Evolutionary conservation across 2,797 vertebrate genomes (phyloP).

Genomic region (Smutsia gigantea): DNA sequence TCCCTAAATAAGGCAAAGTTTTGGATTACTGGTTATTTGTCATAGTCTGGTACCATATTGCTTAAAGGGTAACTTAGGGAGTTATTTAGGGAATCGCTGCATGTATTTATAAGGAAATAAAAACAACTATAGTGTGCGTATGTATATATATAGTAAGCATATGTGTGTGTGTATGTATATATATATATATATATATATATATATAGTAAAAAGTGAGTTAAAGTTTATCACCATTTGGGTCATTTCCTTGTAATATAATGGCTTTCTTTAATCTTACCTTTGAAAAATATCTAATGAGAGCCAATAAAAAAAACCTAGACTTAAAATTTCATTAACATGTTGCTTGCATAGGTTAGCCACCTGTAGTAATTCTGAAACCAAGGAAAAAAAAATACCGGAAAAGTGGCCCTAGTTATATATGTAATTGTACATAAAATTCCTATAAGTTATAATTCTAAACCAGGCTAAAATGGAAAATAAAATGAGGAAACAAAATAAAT

Average conservation of each 20-base stretch:
- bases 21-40: neutral
- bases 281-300: neutral
- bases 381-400: neutral
- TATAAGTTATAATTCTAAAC: neutral
- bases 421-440: neutral
- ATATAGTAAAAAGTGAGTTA: neutral
- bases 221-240: neutral
- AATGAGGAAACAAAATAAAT: neutral
- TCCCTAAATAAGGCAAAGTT: constrained; percentile 9
- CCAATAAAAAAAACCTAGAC: constrained; percentile 1
- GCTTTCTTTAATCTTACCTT: neutral
- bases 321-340: neutral
- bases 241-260: neutral
- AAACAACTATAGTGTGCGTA: neutral
- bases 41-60: neutral
- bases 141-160: neutral
- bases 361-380: constrained; percentile 46
- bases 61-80: neutral
- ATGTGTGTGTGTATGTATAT: too few relatives aligned
- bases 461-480: constrained; percentile 37
- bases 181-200: neutral
- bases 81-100: neutral
- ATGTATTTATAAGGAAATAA: neutral
- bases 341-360: constrained; percentile 18
- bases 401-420: neutral